Conservation (phyloP, 2,888 invertebrate genomes). For the Caenorhabditis virilis region DNA sequence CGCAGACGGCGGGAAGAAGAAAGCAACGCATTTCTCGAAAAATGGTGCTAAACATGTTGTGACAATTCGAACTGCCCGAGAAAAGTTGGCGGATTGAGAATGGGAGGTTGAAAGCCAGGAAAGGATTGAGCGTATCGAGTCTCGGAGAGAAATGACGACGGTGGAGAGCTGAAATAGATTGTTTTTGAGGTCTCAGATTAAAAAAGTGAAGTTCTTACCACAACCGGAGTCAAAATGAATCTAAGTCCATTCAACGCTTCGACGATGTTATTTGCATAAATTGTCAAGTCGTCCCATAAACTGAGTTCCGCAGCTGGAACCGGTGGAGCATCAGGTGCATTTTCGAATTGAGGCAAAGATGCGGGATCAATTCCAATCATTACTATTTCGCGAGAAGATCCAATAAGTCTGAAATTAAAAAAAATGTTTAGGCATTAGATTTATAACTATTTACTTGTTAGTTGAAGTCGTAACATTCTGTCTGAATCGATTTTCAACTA, state of each 20-base stretch:
- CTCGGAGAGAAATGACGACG: slow-evolving; percentile 32
- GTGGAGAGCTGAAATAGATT: slow-evolving; percentile 30
- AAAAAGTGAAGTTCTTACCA: too few relatives aligned
- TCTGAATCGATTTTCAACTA: slow-evolving; percentile 55
- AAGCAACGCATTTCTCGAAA: slow-evolving; percentile 39
- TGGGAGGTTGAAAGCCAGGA: slow-evolving; percentile 48
- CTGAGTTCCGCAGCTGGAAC: slow-evolving; percentile 59
- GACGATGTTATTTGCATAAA: slow-evolving; percentile 61
- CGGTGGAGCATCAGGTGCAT: slow-evolving; percentile 33
- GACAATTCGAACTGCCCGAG: slow-evolving; percentile 41
- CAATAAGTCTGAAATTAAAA: slow-evolving; percentile 10
- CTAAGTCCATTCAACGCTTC: slow-evolving; percentile 60
- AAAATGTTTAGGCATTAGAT: not conserved
- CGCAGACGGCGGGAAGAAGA: slow-evolving; percentile 42
- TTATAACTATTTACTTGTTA: slow-evolving; percentile 31
- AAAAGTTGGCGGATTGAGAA: slow-evolving; percentile 34
- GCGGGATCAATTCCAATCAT: slow-evolving; percentile 35
- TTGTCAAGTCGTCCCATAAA: slow-evolving; percentile 66
- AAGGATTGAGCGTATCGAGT: slow-evolving; percentile 47
- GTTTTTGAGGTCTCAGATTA: not conserved
- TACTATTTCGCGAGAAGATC: slow-evolving; percentile 19
- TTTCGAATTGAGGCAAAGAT: slow-evolving; percentile 26
- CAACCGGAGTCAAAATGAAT: slow-evolving; percentile 55
- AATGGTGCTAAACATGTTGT: slow-evolving; percentile 44
- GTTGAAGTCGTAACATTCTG: slow-evolving; percentile 50